Base-by-base conservation (phyloP, 2,888 invertebrate species). In the Mesoligia furuncula region DNA sequence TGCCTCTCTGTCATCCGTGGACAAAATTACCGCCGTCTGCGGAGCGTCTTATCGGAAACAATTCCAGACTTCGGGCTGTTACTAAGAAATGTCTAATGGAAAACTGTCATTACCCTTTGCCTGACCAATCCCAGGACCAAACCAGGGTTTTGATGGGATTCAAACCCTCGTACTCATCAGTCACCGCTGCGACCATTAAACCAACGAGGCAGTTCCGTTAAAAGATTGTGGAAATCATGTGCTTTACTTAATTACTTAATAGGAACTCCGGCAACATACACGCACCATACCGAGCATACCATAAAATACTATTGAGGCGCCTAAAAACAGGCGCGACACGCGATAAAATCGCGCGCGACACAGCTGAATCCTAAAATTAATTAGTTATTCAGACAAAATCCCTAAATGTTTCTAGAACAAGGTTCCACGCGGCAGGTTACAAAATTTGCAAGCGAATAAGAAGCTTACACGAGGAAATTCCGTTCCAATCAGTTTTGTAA, bases 401-500 rank as follows among this genome's bases (percentile, higher is more conserved):
- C 66, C 17, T 79, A 74, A 62, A 42, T 66, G 39, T n/a, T 57
- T 62, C 76, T 76, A 81, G 61, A 76, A 77, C 54, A 77, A 31
- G 31, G 48, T 39, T 15, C 31, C 54, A 39, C 59, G 17, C n/a
- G 20, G 78, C n/a, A 57, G 42, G 61, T 15, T 9, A 73, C 65
- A 48, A 54, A 79, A 65, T 83, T 73, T 74, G 64, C 79, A 42
- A 79, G 64, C 15, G 36, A 75, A 74, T 80, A 83, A 67, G 73
- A 70, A 45, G 72, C 72, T 75, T 73, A 79, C 39, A 65, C 54
- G 31, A 73, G 13, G 69, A 57, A 80, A 80, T 80, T 83, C 70
- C 20, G 65, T 75, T 75, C 69, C 82, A 83, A 83, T 83, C 80
- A 83, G 65, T 75, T 83, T 69, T 69, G 62, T 39, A 57, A 75